Base-by-base conservation (phyloP, 2,888 invertebrate genomes). In the Aelia acuminata region DNA sequence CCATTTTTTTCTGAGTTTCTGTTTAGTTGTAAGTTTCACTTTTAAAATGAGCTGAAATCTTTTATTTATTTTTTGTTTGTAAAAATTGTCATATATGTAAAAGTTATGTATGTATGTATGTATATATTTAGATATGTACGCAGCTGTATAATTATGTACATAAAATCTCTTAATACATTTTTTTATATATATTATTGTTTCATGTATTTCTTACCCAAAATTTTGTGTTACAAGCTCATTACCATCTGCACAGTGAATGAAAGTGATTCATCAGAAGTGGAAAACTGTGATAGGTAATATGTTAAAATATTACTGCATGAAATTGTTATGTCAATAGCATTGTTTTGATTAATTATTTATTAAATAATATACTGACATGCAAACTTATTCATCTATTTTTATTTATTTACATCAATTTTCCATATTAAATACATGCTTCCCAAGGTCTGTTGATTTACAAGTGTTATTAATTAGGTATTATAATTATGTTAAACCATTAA, bases 81-180 rank as follows among this genome's bases (percentile, higher is more conserved):
- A 80, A n/a, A 80, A 75, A 39, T 75, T 75, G 70, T 70, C 20
- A n/a, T 80, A 43, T 47, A n/a, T 80, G 43, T 80, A 80, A 80
- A 35, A 20, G 35, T 70, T 35, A 35, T 70, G 31, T 70, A 35
- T 35, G 63, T 70, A 70, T 43, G 43, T 43, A 43, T 63, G 26
- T 63, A 63, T 80, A 80, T 80, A 43, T 63, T 7, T 63, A 63
- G 43, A 80, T 80, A 43, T 80, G 80, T 80, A 80, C n/a, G 43
- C 80, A 80, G n/a, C 43, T 80, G 80, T 80, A 80, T 80, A n/a
- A 80, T 70, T 70, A 80, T 80, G 80, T 80, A 80, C 43, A 80
- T 80, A 70, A 70, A 80, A 47, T 80, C 43, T 47, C 80, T 80
- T 80, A 80, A 80, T 80, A 80, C 80, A 80, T 80, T 80, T 80